Evolutionary conservation across 2,113 vertebrate species (phyloP).

Genomic region (Paradoxurus hermaphroditus): DNA sequence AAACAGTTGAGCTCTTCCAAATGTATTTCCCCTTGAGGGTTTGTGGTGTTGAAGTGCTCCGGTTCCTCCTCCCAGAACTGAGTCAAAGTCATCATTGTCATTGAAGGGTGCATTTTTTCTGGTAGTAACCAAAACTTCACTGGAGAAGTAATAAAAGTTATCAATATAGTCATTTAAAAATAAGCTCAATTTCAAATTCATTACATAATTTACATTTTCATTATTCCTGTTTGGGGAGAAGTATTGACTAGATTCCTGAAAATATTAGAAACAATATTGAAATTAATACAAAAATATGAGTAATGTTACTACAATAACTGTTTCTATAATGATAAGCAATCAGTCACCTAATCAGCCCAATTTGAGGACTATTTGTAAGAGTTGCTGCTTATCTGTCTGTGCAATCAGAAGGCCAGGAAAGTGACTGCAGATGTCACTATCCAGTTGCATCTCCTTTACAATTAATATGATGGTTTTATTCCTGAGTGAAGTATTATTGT

Average conservation of each 20-base stretch:
- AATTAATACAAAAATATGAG: constrained; percentile 7
- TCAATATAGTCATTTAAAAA: background rate
- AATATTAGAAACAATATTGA: background rate
- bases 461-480: background rate
- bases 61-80: background rate
- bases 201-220: background rate
- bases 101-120: background rate
- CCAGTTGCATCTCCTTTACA: background rate
- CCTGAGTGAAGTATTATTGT: background rate
- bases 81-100: background rate
- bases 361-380: background rate
- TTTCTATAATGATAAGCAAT: background rate
- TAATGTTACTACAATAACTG: background rate
- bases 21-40: background rate
- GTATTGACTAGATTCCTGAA: background rate
- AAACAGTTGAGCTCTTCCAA: background rate
- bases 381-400: background rate
- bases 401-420: background rate
- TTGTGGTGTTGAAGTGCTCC: background rate
- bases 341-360: background rate
- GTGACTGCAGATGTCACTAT: background rate
- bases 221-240: background rate
- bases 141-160: background rate
- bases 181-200: background rate
- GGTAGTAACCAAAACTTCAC: background rate